Evolutionary conservation across 2,113 vertebrate species (phyloP), one percentile per base, ranked within the genome.

Genomic region (Alaudala cheleensis): DNA sequence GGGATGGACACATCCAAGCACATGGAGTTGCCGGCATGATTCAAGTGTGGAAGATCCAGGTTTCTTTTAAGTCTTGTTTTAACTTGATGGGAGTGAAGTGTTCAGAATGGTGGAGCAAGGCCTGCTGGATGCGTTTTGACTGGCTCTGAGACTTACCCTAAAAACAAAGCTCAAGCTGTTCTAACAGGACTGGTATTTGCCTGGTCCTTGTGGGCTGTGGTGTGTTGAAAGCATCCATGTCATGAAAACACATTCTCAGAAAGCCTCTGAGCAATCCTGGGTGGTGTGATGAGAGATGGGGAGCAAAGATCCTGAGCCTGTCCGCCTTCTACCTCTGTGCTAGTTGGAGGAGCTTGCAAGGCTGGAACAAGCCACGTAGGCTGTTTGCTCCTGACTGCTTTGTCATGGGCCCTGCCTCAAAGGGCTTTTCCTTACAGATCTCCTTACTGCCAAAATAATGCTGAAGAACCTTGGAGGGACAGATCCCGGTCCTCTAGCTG

Each of bases 11-110:
- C 47, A 78, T 88, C 47, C 58, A 42, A 64, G 74, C 24, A 3
- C 66, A 26, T 1, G 14, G 83, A 74, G 42, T 47, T 74, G 57
- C 69, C 65, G 37, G 29, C 0, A 0, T 94, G 92, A 95, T 96
- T 94, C 92, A 93, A 40, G 85, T 12, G 7, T 49, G 76, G 51
- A 67, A 44, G 94, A 56, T 37, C 23, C 2, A 5, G 33, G 22
- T 51, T 70, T 57, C 79, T 93, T 90, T 51, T 80, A 76, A 86
- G 79, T 95, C 95, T 90, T 95, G 82, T 92, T 94, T 54, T 67
- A 56, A 94, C 94, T 90, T 84, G 85, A 90, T 7, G 2, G 19
- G 50, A 70, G 19, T 5, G 57, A 65, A 67, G 56, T 18, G 4
- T 42, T 82, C 10, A 9, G 83, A 24, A 70, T 10, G 67, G 74